Conservation (phyloP, 2,797 vertebrate genomes). For the Trichosurus vulpecula region DNA sequence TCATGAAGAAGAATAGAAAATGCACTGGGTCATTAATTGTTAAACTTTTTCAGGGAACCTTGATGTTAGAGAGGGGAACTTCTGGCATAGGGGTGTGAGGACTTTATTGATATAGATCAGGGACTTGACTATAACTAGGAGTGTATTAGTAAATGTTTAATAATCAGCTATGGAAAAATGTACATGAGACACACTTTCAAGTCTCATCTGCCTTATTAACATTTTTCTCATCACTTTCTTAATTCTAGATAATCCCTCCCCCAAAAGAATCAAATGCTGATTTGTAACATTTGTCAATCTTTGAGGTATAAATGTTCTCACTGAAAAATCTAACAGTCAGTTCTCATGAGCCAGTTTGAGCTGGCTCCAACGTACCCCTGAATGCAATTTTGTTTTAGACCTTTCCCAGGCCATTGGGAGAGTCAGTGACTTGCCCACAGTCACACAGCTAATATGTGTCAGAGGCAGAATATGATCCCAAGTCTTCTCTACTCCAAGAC, state of each 20-base stretch:
- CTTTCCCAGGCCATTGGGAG: background rate
- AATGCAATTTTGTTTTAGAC: background rate
- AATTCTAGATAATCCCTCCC: background rate
- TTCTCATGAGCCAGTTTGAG: background rate
- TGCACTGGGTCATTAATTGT: fast-evolving
- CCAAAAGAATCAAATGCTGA: too few relatives aligned
- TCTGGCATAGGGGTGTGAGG: background rate
- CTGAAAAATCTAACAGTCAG: background rate
- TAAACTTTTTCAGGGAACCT: background rate
- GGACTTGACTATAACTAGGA: background rate
- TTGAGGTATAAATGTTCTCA: background rate
- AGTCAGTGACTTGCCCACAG: background rate
- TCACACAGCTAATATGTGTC: background rate
- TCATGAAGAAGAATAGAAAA: background rate
- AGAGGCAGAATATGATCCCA: background rate
- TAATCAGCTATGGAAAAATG: background rate
- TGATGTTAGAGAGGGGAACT: background rate
- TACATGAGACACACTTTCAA: background rate
- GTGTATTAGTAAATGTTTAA: background rate
- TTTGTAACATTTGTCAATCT: background rate
- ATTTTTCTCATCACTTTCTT: background rate
- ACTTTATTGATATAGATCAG: background rate
- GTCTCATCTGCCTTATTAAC: background rate
- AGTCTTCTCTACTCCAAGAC: background rate
- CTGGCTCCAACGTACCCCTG: background rate